Percentiles rank a stretch among this genome's conserved stretches.
Conservation (phyloP, 2,797 vertebrate genomes). For the Xerus rutilus region DNA sequence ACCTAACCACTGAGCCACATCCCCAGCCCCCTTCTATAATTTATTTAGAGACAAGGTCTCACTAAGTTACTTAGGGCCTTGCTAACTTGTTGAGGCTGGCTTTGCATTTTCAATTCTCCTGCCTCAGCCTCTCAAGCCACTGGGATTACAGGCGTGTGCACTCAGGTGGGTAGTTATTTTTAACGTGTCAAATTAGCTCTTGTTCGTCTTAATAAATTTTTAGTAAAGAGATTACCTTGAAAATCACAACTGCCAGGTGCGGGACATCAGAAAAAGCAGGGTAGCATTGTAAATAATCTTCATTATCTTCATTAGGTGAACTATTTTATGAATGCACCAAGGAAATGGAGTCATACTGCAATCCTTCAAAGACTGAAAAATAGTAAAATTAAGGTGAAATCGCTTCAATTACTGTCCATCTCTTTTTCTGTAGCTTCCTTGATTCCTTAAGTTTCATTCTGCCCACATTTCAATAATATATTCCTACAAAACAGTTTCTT, state of each 20-base stretch:
- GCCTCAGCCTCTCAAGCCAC: too few relatives aligned
- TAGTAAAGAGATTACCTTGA: slow-evolving; percentile 71
- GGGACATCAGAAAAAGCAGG: slow-evolving; percentile 69
- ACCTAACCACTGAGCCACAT: too few relatives aligned
- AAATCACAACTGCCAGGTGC: slow-evolving; percentile 58
- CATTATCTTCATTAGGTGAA: slow-evolving; percentile 65
- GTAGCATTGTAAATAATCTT: slow-evolving; percentile 54
- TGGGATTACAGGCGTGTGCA: too few relatives aligned
- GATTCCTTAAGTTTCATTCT: slow-evolving; percentile 9
- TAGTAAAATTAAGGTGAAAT: slow-evolving; percentile 64
- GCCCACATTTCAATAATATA: neutral
- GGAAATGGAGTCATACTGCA: slow-evolving; percentile 72
- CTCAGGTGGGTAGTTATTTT: neutral
- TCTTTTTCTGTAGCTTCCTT: neutral
- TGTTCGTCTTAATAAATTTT: slow-evolving; percentile 41
- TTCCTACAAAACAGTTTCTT: slow-evolving; percentile 9
- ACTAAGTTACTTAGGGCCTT: too few relatives aligned
- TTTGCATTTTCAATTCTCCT: too few relatives aligned
- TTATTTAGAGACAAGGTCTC: too few relatives aligned
- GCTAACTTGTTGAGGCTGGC: too few relatives aligned
- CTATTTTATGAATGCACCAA: slow-evolving; percentile 65
- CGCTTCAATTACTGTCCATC: slow-evolving; percentile 26
- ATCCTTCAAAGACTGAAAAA: slow-evolving; percentile 76
- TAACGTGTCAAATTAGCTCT: slow-evolving; percentile 43
- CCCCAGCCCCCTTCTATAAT: too few relatives aligned